These are phyloP conservation scores for Cabera pusaria DNA, from an alignment of 2,888 invertebrate species.

Conservation along the genomic window DNA sequence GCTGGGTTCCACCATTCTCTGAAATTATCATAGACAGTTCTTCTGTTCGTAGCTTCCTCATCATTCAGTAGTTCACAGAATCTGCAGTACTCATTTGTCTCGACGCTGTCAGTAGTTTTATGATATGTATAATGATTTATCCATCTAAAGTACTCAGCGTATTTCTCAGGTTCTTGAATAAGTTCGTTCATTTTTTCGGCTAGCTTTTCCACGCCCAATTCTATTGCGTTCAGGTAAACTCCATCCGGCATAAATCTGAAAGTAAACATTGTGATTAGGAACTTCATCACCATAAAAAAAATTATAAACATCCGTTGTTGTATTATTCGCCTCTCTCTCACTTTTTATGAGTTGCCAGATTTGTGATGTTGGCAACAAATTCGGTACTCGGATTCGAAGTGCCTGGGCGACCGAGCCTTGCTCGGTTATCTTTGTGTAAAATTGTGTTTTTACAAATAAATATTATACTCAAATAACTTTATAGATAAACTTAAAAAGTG, in stretches of 20 bases:
- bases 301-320: too few species aligned
- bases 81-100: conserved; percentile 65
- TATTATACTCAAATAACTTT: too few species aligned
- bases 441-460: too few species aligned
- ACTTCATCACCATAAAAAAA: too few species aligned
- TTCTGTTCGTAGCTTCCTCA: conserved; percentile 41
- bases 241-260: conserved; percentile 69
- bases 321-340: too few species aligned
- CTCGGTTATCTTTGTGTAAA: too few species aligned
- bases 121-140: conserved; percentile 62
- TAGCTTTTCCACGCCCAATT: conserved; percentile 44
- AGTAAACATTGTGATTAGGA: conserved; percentile 29
- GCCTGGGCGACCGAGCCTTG: too few species aligned
- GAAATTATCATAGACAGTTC: conserved; percentile 49
- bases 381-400: too few species aligned
- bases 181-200: conserved; percentile 56
- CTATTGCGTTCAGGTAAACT: conserved; percentile 59
- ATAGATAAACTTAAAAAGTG: too few species aligned
- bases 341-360: too few species aligned
- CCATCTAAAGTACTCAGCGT: conserved; percentile 65
- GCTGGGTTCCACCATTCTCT: conserved; percentile 61
- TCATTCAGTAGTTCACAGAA: conserved; percentile 62
- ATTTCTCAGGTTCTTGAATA: conserved; percentile 50
- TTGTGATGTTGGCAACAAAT: too few species aligned
- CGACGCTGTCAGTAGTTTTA: conserved; percentile 41